Base-by-base conservation (phyloP, 2,888 invertebrate genomes). In the Alloscopus bannaensis region DNA sequence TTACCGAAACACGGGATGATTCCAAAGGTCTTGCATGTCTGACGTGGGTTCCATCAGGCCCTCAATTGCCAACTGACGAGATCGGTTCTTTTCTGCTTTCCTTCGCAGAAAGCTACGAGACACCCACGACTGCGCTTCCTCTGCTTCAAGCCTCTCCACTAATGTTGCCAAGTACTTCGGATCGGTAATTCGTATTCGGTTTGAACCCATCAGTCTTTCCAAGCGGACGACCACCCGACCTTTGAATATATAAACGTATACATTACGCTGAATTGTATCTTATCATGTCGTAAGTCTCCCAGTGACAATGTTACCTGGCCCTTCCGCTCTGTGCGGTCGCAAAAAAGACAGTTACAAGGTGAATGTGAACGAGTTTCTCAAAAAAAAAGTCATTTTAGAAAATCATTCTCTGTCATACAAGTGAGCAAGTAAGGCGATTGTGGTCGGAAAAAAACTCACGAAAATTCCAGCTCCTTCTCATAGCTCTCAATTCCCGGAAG, bases 131-230 rank as follows among this genome's bases (percentile, higher is more conserved):
- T 91, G 91, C 84, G 91, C 91, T 86, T 92, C 92, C 86, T 93
- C 92, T 52, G 90, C 91, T 40, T 91, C 89, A 83, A 93, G 91
- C 59, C 91, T 89, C 47, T 91, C 90, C 87, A 93, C 91, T 68
- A 93, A 89, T 28, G 90, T 90, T 81, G 90, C 91, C 93, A 94
- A 93, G 88, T 92, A 93, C 81, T 89, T 89, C 85, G 92, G 90
- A 88, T 93, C 93, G 1, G 93, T 93, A 77, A 93, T 89, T 84
- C 90, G 90, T 70, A 93, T 92, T 86, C 92, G 88, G 88, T 92
- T 92, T 28, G 91, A 91, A 68, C 93, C 93, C 93, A 93, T 93
- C 81, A 93, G 90, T 88, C 91, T 91, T 88, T 93, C 93, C 86
- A 93, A 88, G 24, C 92, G 90, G 18, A 86, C 84, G 1, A 84